Conservation (phyloP, 2,113 vertebrate species). For the Atrichornis clamosus region DNA sequence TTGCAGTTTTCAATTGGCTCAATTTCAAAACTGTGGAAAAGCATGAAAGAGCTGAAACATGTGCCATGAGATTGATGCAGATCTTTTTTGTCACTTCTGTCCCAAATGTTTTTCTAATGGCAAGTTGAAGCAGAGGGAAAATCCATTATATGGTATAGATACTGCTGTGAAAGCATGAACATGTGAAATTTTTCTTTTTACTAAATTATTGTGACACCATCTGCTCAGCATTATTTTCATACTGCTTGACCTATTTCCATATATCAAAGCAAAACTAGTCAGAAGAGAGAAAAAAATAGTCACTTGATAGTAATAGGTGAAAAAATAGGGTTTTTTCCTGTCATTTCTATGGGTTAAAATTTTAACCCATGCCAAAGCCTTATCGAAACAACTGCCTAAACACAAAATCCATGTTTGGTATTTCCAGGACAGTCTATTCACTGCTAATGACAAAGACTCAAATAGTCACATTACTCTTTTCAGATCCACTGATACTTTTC, state of each 20-base stretch:
- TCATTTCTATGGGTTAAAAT: background rate
- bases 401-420: background rate
- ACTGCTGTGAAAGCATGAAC: background rate
- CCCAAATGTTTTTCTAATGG: background rate
- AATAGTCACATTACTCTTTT: background rate
- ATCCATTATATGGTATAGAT: background rate
- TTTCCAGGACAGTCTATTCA: background rate
- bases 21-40: background rate
- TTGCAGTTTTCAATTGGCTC: background rate
- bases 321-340: background rate
- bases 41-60: background rate
- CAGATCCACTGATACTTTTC: background rate
- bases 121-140: background rate
- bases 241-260: background rate
- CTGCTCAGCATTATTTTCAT: background rate
- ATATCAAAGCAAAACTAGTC: background rate
- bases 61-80: background rate
- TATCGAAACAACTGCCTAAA: background rate
- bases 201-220: background rate
- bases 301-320: background rate
- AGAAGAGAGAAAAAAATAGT: background rate
- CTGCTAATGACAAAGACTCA: background rate
- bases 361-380: background rate
- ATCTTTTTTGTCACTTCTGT: background rate
- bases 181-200: background rate